Evolutionary conservation across 2,888 invertebrate genomes (phyloP), one percentile per base, ranked within the genome.

Genomic region (Perithous albicinctus): DNA sequence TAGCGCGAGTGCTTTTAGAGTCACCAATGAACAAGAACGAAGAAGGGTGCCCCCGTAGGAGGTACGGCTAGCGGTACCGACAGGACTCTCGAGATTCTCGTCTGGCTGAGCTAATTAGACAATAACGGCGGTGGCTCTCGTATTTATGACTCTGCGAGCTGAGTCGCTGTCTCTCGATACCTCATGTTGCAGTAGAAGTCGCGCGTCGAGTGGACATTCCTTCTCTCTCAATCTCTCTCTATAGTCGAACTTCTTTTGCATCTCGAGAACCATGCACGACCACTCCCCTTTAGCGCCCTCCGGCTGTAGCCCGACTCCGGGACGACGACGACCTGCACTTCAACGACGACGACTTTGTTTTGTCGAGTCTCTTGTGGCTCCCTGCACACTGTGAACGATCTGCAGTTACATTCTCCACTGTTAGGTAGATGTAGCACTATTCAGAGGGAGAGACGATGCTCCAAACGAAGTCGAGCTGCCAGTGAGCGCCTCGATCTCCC

Each of bases 81-180:
- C 51, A 61, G 66, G 61, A 78, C 78, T 69, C 70, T 69, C 70
- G 73, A 70, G 78, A 59, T 80, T 81, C 80, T 84, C 78, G 76
- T 84, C 78, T 80, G 74, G 66, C 72, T 74, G 75, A 83, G 80
- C 78, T 84, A 83, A 85, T 85, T 85, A 85, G 84, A 84, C 85
- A 85, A 85, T 85, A 83, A 84, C 83, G 82, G 78, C 69, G 69
- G 64, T 46, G 64, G 63, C 59, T 76, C 69, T 81, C 51, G 80
- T 84, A 82, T 83, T 83, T 83, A 85, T 83, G 76, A 83, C 10
- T 56, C 29, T 18, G 15, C 54, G 6, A 26, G 29, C 26, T n/a
- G 15, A 26, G 26, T 15, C 4, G n/a, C 29, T 2, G 26, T 29
- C 54, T 56, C 29, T 26, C 54, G 29, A 29, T 56, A 29, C 29